Percentiles rank a stretch among this genome's conserved stretches.
Conservation (phyloP, 2,113 vertebrate species). For the Addax nasomaculatus region DNA sequence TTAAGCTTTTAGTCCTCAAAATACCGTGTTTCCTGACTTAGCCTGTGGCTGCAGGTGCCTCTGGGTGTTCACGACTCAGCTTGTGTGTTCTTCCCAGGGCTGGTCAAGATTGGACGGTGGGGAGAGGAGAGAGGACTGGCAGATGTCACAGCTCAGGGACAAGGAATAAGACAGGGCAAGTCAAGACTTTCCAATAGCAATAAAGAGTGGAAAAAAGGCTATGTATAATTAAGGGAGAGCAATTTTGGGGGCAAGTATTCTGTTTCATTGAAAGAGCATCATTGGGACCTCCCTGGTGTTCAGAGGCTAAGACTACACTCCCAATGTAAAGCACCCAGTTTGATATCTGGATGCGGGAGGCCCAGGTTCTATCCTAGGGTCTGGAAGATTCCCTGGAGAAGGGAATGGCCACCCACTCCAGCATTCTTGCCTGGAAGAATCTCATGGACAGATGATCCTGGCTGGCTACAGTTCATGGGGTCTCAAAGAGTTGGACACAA, state of each 20-base stretch:
- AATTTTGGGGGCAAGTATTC: not conserved
- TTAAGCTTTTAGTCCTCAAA: not conserved
- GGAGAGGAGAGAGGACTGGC: not conserved
- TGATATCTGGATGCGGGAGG: not conserved
- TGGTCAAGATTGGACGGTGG: not conserved
- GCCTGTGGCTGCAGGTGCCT: not conserved
- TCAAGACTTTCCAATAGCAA: not conserved
- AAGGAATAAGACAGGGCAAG: not conserved
- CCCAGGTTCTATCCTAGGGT: not conserved
- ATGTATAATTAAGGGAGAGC: not conserved
- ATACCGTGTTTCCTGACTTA: not conserved
- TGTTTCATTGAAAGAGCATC: not conserved
- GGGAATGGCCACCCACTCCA: not conserved
- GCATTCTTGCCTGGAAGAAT: not conserved
- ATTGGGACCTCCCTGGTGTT: not conserved
- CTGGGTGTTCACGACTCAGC: not conserved
- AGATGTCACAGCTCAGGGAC: not conserved
- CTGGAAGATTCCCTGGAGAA: not conserved
- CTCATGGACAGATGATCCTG: not conserved
- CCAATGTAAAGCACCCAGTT: not conserved
- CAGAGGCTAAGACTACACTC: not conserved
- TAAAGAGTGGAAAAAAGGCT: not conserved
- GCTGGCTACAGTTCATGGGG: not conserved
- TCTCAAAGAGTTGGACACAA: accelerated
- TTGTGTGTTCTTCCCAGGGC: not conserved